A percentile compares a stretch with the other conserved stretches of the same genome.
phyloP scores from a whole-genome alignment of 2,888 invertebrate genomes.

The Timema podura region DNA sequence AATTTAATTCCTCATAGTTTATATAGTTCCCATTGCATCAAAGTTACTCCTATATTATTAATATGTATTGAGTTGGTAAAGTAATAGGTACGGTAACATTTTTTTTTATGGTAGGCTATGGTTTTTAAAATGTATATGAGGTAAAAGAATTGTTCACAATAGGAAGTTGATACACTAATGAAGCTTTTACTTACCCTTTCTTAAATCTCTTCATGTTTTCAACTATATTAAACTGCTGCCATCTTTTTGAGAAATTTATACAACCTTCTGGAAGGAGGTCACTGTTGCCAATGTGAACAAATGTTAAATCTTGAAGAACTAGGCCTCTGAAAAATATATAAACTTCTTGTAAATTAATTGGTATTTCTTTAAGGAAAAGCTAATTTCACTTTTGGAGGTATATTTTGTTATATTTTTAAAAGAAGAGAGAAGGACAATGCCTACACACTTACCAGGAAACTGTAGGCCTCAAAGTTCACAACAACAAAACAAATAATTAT shows the following conservation, averaged over 20 bases:
- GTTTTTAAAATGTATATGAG: neutral
- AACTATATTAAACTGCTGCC: slow-evolving; percentile 98
- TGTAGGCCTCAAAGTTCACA: too few relatives aligned
- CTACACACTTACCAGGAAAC: too few relatives aligned
- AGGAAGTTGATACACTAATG: neutral
- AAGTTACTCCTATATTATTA: slow-evolving; percentile 10
- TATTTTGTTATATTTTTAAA: too few relatives aligned
- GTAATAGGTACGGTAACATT: slow-evolving; percentile 10
- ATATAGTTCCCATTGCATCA: too few relatives aligned
- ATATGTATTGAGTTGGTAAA: neutral
- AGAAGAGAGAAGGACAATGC: too few relatives aligned
- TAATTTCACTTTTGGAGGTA: too few relatives aligned
- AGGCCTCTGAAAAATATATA: slow-evolving; percentile 69
- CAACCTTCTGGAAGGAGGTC: slow-evolving; percentile 81
- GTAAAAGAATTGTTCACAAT: too few relatives aligned
- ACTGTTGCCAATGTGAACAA: slow-evolving; percentile 96
- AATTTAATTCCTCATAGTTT: too few relatives aligned
- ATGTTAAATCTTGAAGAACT: slow-evolving; percentile 97
- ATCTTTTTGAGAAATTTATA: slow-evolving; percentile 95
- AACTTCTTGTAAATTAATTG: too few relatives aligned
- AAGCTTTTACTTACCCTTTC: slow-evolving; percentile 69
- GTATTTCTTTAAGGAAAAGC: too few relatives aligned
- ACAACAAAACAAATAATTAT: too few relatives aligned
- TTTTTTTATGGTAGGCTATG: slow-evolving; percentile 17
- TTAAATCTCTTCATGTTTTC: slow-evolving; percentile 98